These are phyloP conservation scores for Cheilosia soror DNA, from an alignment of 2,888 invertebrate genomes.

Conservation along the genomic window DNA sequence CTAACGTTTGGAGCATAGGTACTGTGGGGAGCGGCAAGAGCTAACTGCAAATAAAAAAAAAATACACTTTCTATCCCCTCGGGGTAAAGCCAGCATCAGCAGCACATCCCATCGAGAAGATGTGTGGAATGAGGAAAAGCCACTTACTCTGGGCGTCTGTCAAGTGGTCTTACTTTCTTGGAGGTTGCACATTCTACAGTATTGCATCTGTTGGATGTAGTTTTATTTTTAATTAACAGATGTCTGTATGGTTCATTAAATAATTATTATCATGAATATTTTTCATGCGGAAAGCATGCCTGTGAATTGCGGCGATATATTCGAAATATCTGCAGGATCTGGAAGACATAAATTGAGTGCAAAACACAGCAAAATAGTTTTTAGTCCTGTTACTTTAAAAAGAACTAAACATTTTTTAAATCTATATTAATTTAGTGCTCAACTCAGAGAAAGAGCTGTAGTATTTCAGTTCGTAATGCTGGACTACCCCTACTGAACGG, in stretches of 20 bases:
- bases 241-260: constrained; percentile 70
- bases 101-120: constrained; percentile 44
- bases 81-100: constrained; percentile 38
- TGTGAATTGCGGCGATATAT: constrained; percentile 2
- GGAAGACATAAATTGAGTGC: not conserved
- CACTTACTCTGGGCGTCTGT: constrained; percentile 69
- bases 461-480: too few species aligned
- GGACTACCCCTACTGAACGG: too few species aligned
- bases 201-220: constrained; percentile 41
- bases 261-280: constrained; percentile 63
- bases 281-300: constrained; percentile 10
- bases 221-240: constrained; percentile 75
- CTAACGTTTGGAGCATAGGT: constrained; percentile 8
- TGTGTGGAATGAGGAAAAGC: constrained; percentile 65
- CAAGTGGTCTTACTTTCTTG: constrained; percentile 70
- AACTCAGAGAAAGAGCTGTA: too few species aligned
- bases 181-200: constrained; percentile 9
- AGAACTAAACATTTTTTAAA: too few species aligned
- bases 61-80: constrained; percentile 11
- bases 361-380: not conserved
- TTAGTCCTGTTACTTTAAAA: too few species aligned
- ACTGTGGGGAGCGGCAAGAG: not conserved
- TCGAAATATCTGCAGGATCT: not conserved
- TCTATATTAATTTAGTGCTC: too few species aligned
- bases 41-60: constrained; percentile 7